These are phyloP conservation scores for Parapristionchus giblindavisi DNA, from an alignment of 2,888 invertebrate species.

Conservation along the genomic window DNA sequence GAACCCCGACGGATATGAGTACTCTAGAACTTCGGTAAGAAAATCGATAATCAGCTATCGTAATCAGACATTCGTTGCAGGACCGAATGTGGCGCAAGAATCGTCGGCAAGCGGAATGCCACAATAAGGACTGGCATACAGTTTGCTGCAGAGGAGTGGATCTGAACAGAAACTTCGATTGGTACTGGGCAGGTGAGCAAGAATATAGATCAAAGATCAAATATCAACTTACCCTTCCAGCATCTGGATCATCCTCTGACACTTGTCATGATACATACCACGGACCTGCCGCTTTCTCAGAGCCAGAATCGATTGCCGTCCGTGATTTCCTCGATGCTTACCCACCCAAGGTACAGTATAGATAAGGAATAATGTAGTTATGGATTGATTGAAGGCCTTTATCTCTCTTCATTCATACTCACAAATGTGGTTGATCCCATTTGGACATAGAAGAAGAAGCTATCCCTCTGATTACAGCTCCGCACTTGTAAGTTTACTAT, in stretches of 20 bases:
- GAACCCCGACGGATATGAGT: slow-evolving; percentile 69
- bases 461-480: slow-evolving; percentile 66
- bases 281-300: slow-evolving; percentile 66
- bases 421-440: slow-evolving; percentile 68
- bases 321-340: slow-evolving; percentile 65
- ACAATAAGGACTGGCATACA: slow-evolving; percentile 58
- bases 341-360: slow-evolving; percentile 51
- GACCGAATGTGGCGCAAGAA: slow-evolving; percentile 70
- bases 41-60: neutral
- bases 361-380: neutral
- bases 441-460: slow-evolving; percentile 62
- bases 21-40: slow-evolving; percentile 55
- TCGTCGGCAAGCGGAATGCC: slow-evolving; percentile 62
- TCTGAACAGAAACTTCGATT: slow-evolving; percentile 68
- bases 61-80: slow-evolving; percentile 42
- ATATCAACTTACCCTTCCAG: slow-evolving; percentile 38
- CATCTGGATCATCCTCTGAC: slow-evolving; percentile 55
- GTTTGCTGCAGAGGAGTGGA: slow-evolving; percentile 68
- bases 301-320: slow-evolving; percentile 67
- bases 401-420: slow-evolving; percentile 67
- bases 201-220: too few relatives aligned
- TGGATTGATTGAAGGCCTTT: slow-evolving; percentile 49
- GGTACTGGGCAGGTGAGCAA: slow-evolving; percentile 66
- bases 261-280: slow-evolving; percentile 68
- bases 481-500: slow-evolving; percentile 48